Evolutionary conservation across 2,113 vertebrate species (phyloP).

Genomic region (Rutilus rutilus): DNA sequence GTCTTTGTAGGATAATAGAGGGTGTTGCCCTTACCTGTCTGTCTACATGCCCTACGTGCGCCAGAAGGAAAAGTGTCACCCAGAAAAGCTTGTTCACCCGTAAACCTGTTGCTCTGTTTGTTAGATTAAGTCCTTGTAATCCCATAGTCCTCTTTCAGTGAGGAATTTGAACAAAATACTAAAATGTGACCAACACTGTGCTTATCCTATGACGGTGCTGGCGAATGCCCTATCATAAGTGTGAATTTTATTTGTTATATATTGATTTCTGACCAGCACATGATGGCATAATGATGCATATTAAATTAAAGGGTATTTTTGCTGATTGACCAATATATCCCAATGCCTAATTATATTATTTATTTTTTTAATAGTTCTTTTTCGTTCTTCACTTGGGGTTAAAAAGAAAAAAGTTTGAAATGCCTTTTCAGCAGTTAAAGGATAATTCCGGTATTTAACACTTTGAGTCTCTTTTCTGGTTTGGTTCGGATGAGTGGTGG

Average conservation of each 20-base stretch:
- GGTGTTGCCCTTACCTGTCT: conserved; percentile 45
- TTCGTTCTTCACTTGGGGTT: no score
- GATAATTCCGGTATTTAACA: no score
- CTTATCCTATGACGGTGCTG: background rate
- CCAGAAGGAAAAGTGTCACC: background rate
- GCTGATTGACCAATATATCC: no score
- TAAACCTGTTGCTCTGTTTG: background rate
- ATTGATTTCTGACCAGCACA: no score
- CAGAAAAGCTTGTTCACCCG: background rate
- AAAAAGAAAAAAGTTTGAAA: no score
- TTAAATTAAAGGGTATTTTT: no score
- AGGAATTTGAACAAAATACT: conserved; percentile 14
- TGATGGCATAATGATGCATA: no score
- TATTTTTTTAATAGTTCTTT: no score
- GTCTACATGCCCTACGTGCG: background rate
- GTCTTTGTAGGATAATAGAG: conserved; percentile 47
- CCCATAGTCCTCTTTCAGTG: conserved; percentile 8
- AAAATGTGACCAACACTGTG: background rate
- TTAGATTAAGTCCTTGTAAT: background rate
- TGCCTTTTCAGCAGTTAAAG: no score
- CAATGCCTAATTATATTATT: no score
- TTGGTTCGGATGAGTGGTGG: no score
- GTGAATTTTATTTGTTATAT: background rate
- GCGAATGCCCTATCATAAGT: background rate
- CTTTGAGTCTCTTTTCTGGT: no score